Percentiles rank a stretch among this genome's conserved stretches.
These are phyloP conservation scores for Cebidichthys violaceus DNA, from an alignment of 2,113 vertebrate species.

Conservation along the genomic window DNA sequence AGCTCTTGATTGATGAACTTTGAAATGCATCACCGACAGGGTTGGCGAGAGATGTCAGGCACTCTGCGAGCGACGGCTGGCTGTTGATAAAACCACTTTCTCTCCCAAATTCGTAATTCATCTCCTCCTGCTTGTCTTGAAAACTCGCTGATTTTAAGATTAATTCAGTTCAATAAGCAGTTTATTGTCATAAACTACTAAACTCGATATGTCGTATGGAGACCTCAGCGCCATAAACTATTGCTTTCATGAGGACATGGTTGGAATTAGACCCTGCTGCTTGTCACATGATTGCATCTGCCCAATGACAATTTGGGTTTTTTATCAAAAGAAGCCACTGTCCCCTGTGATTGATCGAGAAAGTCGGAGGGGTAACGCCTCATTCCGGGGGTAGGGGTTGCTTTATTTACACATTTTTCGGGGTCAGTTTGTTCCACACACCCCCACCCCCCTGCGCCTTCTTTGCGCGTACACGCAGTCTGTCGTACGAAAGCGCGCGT, in stretches of 20 bases:
- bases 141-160: slow-evolving; percentile 86
- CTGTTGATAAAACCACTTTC: slow-evolving; percentile 99
- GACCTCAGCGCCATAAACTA: slow-evolving; percentile 98
- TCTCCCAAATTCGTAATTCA: slow-evolving; percentile 99
- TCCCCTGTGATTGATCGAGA: slow-evolving; percentile 99
- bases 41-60: slow-evolving; percentile 98
- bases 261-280: slow-evolving; percentile 99
- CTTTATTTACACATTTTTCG: slow-evolving; percentile 93
- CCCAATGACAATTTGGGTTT: slow-evolving; percentile 99
- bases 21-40: slow-evolving; percentile 99
- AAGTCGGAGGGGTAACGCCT: slow-evolving; percentile 96
- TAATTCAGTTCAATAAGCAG: slow-evolving; percentile 86
- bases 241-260: slow-evolving; percentile 98
- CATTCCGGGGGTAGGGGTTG: slow-evolving; percentile 91
- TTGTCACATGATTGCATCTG: slow-evolving; percentile 99
- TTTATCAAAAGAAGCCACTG: slow-evolving; percentile 99
- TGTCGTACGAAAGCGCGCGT: slow-evolving; percentile 23
- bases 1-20: slow-evolving; percentile 99
- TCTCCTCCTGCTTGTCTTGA: slow-evolving; percentile 93
- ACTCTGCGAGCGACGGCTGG: slow-evolving; percentile 99
- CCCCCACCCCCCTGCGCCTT: slow-evolving; percentile 26
- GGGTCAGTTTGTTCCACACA: slow-evolving; percentile 75
- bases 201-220: slow-evolving; percentile 96
- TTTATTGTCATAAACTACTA: slow-evolving; percentile 89
- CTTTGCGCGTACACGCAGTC: slow-evolving; percentile 19